Evolutionary conservation across 2,113 vertebrate genomes (phyloP).

Genomic region (Bagarius yarrelli): DNA sequence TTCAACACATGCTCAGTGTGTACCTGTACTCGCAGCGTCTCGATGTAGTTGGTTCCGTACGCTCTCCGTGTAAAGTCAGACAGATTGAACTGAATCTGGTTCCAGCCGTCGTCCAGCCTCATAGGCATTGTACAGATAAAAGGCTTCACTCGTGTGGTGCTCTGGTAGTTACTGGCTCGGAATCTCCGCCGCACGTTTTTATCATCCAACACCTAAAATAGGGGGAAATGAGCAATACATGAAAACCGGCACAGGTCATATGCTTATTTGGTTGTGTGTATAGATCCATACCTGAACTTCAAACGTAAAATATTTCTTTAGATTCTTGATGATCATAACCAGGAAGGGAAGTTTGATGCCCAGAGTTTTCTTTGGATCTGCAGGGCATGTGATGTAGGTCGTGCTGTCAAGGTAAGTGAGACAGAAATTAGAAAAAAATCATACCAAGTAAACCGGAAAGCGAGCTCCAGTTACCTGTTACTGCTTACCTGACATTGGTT

Average conservation of each 20-base stretch:
- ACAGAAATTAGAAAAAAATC: neutral
- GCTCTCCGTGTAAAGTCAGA: slow-evolving; percentile 92
- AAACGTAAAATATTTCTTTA: slow-evolving; percentile 97
- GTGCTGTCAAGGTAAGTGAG: slow-evolving; percentile 71
- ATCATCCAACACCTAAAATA: slow-evolving; percentile 88
- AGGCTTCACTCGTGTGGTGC: slow-evolving; percentile 91
- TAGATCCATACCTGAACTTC: slow-evolving; percentile 87
- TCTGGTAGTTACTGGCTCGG: slow-evolving; percentile 95
- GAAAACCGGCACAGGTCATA: too few relatives aligned
- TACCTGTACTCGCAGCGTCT: slow-evolving; percentile 95
- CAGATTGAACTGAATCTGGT: slow-evolving; percentile 97
- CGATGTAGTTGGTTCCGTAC: slow-evolving; percentile 93
- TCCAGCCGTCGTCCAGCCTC: slow-evolving; percentile 95
- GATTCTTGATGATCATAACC: slow-evolving; percentile 97
- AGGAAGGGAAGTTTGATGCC: slow-evolving; percentile 95
- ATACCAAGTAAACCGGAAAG: neutral
- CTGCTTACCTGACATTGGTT: slow-evolving; percentile 85
- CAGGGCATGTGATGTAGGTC: slow-evolving; percentile 96
- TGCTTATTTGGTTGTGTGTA: neutral
- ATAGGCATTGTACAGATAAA: slow-evolving; percentile 99
- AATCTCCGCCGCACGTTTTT: slow-evolving; percentile 93
- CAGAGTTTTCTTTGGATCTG: slow-evolving; percentile 93
- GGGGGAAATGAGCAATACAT: neutral
- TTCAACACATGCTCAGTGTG: neutral
- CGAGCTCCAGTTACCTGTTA: neutral